Conservation (phyloP, 2,888 invertebrate genomes). For the Bombylius major region DNA sequence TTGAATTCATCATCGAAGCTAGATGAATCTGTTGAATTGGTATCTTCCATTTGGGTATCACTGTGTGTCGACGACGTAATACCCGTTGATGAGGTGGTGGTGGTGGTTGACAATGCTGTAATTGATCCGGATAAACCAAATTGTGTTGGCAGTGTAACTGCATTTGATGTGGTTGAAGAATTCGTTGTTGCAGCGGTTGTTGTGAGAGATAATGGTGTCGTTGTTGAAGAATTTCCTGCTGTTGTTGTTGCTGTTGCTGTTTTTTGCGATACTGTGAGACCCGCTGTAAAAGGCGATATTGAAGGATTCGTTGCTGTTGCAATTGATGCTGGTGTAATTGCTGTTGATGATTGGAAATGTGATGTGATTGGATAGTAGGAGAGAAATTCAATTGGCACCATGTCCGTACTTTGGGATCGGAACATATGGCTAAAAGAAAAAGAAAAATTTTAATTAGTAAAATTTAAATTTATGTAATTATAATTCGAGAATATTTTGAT, state of each 20-base stretch:
- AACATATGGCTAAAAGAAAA: constrained; percentile 21
- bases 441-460: not conserved
- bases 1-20: constrained; percentile 20
- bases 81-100: constrained; percentile 8
- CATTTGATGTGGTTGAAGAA: not conserved
- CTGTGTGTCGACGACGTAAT: constrained; percentile 13
- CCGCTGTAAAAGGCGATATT: not conserved
- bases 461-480: not conserved
- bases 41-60: constrained; percentile 17
- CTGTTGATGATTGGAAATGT: constrained; percentile 8
- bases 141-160: not conserved
- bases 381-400: constrained; percentile 24
- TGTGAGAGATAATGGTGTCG: not conserved
- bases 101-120: not conserved
- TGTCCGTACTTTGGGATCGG: constrained; percentile 30
- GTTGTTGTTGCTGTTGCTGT: not conserved
- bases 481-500: not conserved
- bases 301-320: not conserved
- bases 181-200: not conserved
- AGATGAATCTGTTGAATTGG: constrained; percentile 17
- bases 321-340: not conserved
- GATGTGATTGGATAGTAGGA: constrained; percentile 17
- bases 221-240: not conserved
- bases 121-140: not conserved
- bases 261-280: not conserved